Percentiles rank a stretch among this genome's conserved stretches.
Evolutionary conservation across 2,888 invertebrate species (phyloP).

Genomic region (Cryptus armator): DNA sequence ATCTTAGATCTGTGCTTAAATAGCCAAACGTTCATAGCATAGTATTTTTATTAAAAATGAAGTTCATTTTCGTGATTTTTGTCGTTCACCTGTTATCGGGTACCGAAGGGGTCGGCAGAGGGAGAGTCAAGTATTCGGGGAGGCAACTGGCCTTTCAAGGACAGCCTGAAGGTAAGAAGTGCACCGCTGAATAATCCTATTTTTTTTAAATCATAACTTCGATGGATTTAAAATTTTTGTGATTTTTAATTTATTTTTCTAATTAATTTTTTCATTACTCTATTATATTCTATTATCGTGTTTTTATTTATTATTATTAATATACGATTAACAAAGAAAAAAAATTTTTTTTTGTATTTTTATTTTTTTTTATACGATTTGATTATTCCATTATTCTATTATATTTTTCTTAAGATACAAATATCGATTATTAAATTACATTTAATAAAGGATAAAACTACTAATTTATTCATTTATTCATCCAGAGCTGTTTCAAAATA

Average conservation of each 20-base stretch:
- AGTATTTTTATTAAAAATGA: constrained; percentile 66
- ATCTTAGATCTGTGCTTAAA: not conserved
- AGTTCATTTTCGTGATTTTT: constrained; percentile 68
- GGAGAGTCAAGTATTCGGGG: constrained; percentile 67
- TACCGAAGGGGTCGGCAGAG: constrained; percentile 68
- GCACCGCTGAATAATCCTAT: not conserved
- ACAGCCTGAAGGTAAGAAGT: constrained; percentile 77
- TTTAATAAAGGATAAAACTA: too few species aligned
- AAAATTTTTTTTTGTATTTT: too few species aligned
- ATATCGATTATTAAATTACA: too few species aligned
- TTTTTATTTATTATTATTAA: not conserved
- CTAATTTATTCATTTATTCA: too few species aligned
- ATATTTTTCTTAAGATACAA: too few species aligned
- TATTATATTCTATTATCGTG: not conserved
- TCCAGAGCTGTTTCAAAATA: too few species aligned
- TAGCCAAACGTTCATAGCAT: not conserved
- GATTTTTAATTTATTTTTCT: too few species aligned
- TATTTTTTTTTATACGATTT: too few species aligned
- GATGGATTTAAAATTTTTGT: too few species aligned
- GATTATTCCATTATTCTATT: too few species aligned
- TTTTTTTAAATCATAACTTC: not conserved
- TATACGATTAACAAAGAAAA: too few species aligned
- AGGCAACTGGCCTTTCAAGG: constrained; percentile 74
- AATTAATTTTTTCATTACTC: too few species aligned
- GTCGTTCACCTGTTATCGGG: constrained; percentile 71